These are phyloP conservation scores for Schizaphis graminum DNA, from an alignment of 2,888 invertebrate genomes.

Conservation along the genomic window DNA sequence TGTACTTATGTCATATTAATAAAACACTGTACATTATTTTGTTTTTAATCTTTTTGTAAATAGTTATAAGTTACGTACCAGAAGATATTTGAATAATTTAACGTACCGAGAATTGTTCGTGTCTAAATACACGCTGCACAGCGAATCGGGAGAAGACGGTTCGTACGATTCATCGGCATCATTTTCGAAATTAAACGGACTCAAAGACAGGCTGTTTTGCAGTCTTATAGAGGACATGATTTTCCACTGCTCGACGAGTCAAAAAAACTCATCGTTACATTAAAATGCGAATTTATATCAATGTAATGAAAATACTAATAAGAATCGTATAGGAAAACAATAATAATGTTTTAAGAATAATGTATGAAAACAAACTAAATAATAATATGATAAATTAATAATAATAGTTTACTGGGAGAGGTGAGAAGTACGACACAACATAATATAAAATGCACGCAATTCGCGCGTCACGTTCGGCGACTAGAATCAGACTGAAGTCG, in stretches of 20 bases:
- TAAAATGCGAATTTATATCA: not conserved
- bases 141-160: slow-evolving; percentile 50
- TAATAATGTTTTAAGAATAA: not conserved
- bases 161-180: slow-evolving; percentile 4
- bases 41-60: not conserved
- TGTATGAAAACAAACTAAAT: not conserved
- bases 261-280: slow-evolving; percentile 31
- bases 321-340: not conserved
- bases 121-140: slow-evolving; percentile 52
- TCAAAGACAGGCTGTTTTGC: slow-evolving; percentile 43
- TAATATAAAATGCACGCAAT: not conserved
- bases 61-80: not conserved
- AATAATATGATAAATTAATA: no score
- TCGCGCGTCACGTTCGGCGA: slow-evolving; percentile 23
- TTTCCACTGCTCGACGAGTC: slow-evolving; percentile 18
- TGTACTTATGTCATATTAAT: not conserved
- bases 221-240: slow-evolving; percentile 51
- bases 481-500: slow-evolving; percentile 65
- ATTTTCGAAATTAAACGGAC: slow-evolving; percentile 54
- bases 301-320: not conserved
- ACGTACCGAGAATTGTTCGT: slow-evolving; percentile 51
- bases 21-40: not conserved
- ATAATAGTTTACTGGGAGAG: not conserved
- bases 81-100: slow-evolving; percentile 4
- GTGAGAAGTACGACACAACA: not conserved